Percentiles rank a stretch among this genome's conserved stretches.
Evolutionary conservation across 1,140 invertebrate species (phyloP).

Genomic region (Pinna nobilis): DNA sequence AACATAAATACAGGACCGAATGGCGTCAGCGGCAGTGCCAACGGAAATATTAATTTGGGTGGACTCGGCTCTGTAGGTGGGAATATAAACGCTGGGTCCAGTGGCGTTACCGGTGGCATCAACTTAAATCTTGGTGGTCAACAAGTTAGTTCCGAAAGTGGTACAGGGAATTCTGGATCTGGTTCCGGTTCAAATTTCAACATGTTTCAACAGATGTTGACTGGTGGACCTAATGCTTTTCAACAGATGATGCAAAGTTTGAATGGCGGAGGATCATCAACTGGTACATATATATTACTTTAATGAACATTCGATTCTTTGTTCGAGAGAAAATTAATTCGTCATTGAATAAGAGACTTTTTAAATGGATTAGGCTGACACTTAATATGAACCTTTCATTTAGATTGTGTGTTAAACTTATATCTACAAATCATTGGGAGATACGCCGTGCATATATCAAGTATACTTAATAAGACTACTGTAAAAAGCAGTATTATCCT

Average conservation of each 20-base stretch:
- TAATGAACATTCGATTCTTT: not conserved
- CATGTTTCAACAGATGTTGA: not conserved
- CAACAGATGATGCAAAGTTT: not conserved
- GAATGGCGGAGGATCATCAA: not conserved
- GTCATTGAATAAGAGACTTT: no score
- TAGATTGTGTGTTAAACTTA: no score
- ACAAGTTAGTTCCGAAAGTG: conserved; percentile 8
- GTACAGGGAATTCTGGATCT: conserved; percentile 2
- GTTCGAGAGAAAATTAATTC: no score
- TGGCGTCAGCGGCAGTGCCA: not conserved
- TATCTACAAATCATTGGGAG: no score
- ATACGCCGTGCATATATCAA: no score
- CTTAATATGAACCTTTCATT: not conserved
- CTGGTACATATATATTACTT: not conserved
- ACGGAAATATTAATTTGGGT: conserved; percentile 1
- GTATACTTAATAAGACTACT: no score
- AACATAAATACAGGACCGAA: conserved; percentile 5
- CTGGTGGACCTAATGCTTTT: not conserved
- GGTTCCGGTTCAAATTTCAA: not conserved
- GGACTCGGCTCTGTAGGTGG: not conserved
- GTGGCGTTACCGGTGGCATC: conserved; percentile 2
- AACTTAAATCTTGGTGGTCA: conserved; percentile 7
- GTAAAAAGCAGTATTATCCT: not conserved
- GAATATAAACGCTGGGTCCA: not conserved
- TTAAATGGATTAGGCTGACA: not conserved